Evolutionary conservation across 2,797 vertebrate species (phyloP), one percentile per base, ranked within the genome.

Genomic region (Menidia menidia): DNA sequence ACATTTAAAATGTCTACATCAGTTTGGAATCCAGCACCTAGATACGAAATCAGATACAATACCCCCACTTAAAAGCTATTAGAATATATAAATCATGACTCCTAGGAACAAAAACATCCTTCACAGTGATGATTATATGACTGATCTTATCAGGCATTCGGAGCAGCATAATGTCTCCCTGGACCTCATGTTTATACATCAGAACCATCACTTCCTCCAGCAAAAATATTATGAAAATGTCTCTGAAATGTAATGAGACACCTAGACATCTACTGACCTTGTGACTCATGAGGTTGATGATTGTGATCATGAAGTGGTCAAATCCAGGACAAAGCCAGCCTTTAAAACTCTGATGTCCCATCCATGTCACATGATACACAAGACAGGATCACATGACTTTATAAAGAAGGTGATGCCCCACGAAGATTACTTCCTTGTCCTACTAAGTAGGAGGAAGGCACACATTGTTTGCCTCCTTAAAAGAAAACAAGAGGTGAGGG

Each of bases 311-410:
- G 0, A 60, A 75, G 58, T 14, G 31, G 67, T 42, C 75, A 82
- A 82, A 86, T 77, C 75, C 41, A 45, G 79, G 55, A 89, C 84
- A 90, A 88, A 89, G 82, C 60, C 16, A 0, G 83, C 71, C 80
- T 92, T 89, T 65, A 88, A 88, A 83, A 82, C 75, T 76, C 78
- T 64, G 59, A 68, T 47, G 77, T 72, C 83, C 88, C 80, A 75
- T 89, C 77, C 71, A 63, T 76, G 65, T 88, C 91, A 90, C 88
- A 87, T 89, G 88, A 75, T 56, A 13, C 64, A 70, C 64, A 63
- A 79, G 66, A 79, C 33, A 45, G 67, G 68, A 74, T 87, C 84
- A 88, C 77, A 78, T 63, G 52, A 70, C 74, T 83, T 65, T 73
- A 82, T 80, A 74, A 67, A 69, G 55, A 62, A 59, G 56, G 62